Base-by-base conservation (phyloP, 2,113 vertebrate genomes). In the Phrynosoma platyrhinos region DNA sequence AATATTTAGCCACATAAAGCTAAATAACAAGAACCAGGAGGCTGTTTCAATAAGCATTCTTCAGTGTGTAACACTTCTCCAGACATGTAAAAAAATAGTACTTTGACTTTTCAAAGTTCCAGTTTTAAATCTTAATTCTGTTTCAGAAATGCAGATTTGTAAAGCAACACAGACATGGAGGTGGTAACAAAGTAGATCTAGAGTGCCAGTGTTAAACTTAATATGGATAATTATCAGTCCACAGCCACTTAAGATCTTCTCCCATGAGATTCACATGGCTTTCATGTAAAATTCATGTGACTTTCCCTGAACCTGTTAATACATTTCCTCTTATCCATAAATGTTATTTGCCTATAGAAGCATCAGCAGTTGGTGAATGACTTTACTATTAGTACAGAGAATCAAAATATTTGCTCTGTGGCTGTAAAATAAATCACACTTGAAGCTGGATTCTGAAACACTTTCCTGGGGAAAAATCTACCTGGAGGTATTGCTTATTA, bases 401-500 rank as follows among this genome's bases (percentile, higher is more conserved):
- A 76, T 86, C 53, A 16, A 55, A 79, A 32, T 40, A 8, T 27
- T 53, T 20, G 5, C 20, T 40, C 14, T 36, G 21, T 78, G 30
- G 12, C 21, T 79, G n/a, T 3, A 79, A 79, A 79, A 55, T 69
- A 21, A 58, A 20, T 62, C 86, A 79, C 86, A 79, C 69, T 40
- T 87, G 20, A 16, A 36, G 3, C 58, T 55, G 47, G 1, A 2
- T 5, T 40, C 71, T 76, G 71, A 84, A 91, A 75, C 42, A 58
- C 16, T 79, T 71, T 52, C 47, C 12, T 36, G 79, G 2, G 83
- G 25, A 91, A 23, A 47, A 16, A 77, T 77, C 76, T 80, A 86
- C 91, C 76, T 0, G 1, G 92, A 91, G 14, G 58, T 10, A 83
- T 86, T 90, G 10, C 1, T 4, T n/a, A 2, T 90, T 88, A 64